A percentile compares a stretch with the other conserved stretches of the same genome.
phyloP scores from a whole-genome alignment of 2,888 invertebrate genomes.

The Mesoligia furuncula region DNA sequence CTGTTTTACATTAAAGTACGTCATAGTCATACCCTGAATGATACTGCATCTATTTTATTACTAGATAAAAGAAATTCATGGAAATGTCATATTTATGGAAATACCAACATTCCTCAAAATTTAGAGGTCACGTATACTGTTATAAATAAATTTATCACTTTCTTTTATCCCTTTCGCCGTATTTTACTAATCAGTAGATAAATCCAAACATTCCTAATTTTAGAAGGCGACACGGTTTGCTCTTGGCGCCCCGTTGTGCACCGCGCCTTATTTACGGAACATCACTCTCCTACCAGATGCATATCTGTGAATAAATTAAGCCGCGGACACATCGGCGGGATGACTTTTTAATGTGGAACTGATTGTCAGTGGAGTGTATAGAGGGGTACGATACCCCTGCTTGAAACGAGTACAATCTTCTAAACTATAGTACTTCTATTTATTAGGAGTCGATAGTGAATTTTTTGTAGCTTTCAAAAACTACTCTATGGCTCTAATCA shows the following conservation, averaged over 20 bases:
- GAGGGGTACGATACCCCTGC: conserved; percentile 47
- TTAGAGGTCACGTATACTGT: background rate
- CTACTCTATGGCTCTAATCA: background rate
- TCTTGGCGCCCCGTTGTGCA: conserved; percentile 56
- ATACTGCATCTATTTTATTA: too few species aligned
- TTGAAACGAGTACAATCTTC: background rate
- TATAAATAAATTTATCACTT: background rate
- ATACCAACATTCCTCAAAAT: background rate
- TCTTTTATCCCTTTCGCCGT: background rate
- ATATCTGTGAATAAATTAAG: conserved; percentile 81
- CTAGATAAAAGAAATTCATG: background rate
- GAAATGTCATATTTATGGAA: background rate
- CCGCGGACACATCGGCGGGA: conserved; percentile 68
- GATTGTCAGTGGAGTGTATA: conserved; percentile 51
- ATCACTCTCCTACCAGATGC: conserved; percentile 73
- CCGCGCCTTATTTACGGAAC: conserved; percentile 71
- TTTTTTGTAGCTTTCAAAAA: background rate
- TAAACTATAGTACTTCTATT: too few species aligned
- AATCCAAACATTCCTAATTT: conserved; percentile 47
- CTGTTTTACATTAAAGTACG: background rate
- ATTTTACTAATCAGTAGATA: conserved; percentile 29
- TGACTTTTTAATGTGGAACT: conserved; percentile 80
- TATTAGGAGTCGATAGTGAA: background rate
- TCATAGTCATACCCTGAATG: background rate
- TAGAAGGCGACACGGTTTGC: conserved; percentile 22